Conservation (phyloP, 2,797 vertebrate species). For the Neosilurus mollespiculum region DNA sequence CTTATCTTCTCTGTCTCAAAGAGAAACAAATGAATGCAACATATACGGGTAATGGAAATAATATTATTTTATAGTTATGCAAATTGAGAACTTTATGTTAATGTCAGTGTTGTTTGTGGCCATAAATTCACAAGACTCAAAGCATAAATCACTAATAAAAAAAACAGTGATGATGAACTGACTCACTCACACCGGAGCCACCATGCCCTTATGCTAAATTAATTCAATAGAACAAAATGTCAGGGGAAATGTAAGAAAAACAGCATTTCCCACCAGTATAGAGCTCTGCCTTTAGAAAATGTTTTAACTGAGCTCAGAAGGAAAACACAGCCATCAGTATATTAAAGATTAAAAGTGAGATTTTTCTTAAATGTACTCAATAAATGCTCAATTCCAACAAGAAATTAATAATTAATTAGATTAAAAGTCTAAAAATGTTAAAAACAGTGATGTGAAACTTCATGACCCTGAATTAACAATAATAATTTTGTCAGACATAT, state of each 20-base stretch:
- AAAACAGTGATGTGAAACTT: too few species aligned
- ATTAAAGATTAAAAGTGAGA: background rate
- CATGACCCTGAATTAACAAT: background rate
- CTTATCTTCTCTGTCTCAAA: background rate
- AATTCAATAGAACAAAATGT: conserved; percentile 10
- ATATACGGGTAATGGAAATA: background rate
- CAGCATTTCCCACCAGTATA: background rate
- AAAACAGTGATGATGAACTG: conserved; percentile 3
- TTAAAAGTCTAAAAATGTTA: background rate
- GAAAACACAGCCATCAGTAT: background rate
- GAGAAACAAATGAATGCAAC: background rate
- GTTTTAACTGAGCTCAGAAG: background rate
- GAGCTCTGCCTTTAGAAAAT: background rate
- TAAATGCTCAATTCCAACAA: too few species aligned
- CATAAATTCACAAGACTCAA: background rate
- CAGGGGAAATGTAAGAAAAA: background rate
- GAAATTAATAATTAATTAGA: background rate
- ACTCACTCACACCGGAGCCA: background rate
- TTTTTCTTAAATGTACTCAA: background rate
- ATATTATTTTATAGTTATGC: background rate
- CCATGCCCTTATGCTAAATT: background rate
- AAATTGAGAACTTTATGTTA: background rate
- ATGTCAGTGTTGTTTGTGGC: background rate
- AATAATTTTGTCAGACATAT: background rate
- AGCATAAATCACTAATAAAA: background rate